phyloP scores from a whole-genome alignment of 2,888 invertebrate genomes.

The Orthosia cruda region DNA sequence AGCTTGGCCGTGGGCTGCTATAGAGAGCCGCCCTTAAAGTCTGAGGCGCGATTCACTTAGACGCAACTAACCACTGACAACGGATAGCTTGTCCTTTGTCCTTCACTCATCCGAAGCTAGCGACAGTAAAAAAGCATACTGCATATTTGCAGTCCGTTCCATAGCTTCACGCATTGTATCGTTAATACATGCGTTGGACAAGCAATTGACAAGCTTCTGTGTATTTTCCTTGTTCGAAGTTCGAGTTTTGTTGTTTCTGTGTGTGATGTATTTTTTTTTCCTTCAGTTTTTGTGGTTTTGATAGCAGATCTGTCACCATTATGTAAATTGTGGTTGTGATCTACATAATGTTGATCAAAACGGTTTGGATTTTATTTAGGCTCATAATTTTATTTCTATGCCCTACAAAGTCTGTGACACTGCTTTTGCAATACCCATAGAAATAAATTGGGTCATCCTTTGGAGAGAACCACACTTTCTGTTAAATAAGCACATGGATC shows the following conservation, averaged over 20 bases:
- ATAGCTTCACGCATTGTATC: neutral
- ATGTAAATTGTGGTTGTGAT: too few species aligned
- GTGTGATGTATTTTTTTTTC: too few species aligned
- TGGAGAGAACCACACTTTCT: neutral
- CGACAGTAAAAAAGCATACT: neutral
- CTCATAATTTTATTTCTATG: neutral
- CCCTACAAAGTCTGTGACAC: neutral
- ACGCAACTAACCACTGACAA: neutral
- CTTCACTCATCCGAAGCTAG: neutral
- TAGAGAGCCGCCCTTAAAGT: neutral
- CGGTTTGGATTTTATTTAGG: neutral
- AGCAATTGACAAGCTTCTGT: neutral
- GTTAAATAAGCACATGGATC: slow-evolving; percentile 32
- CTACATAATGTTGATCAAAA: too few species aligned
- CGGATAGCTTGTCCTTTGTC: neutral
- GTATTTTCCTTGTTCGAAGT: neutral
- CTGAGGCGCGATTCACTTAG: slow-evolving; percentile 9
- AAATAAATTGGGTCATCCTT: neutral
- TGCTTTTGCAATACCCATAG: neutral
- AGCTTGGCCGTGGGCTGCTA: too few species aligned
- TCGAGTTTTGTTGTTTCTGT: neutral
- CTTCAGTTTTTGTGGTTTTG: neutral
- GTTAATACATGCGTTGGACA: neutral
- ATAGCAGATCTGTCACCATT: too few species aligned
- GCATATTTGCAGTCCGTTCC: too few species aligned